Percentiles rank a stretch among this genome's conserved stretches.
Conservation (phyloP, 2,888 invertebrate genomes). For the Stegophylla sp. region DNA sequence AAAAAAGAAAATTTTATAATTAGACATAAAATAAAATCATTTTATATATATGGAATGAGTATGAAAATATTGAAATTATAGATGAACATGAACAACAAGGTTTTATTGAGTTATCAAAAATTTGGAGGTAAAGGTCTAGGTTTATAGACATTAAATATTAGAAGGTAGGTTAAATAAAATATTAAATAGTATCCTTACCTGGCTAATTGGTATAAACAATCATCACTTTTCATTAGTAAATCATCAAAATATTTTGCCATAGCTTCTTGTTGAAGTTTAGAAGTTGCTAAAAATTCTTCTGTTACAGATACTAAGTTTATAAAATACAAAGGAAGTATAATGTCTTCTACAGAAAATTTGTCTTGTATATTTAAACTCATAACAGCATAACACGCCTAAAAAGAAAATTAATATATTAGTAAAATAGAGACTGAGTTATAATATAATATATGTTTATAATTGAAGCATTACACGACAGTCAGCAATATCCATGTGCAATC, state of each 20-base stretch:
- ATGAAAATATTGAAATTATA: no score
- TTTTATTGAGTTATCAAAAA: no score
- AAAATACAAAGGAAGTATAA: constrained; percentile 79
- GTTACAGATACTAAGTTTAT: constrained; percentile 81
- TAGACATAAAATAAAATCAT: no score
- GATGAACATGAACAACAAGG: no score
- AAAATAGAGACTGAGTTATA: no score
- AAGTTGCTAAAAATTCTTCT: constrained; percentile 77
- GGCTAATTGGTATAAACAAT: constrained; percentile 42
- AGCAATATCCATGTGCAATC: no score
- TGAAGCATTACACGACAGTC: no score
- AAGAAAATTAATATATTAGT: constrained; percentile 41
- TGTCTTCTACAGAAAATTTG: constrained; percentile 74
- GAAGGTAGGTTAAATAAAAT: not conserved
- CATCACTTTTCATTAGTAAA: constrained; percentile 34
- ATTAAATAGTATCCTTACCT: constrained; percentile 1
- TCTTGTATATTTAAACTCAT: constrained; percentile 73
- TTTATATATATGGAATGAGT: no score
- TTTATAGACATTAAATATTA: no score
- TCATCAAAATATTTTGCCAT: constrained; percentile 51
- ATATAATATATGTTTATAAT: no score
- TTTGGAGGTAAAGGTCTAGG: no score
- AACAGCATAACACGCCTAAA: constrained; percentile 74
- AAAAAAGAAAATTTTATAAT: constrained; percentile 1
- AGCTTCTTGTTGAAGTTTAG: constrained; percentile 62